A percentile compares a stretch with the other conserved stretches of the same genome.
Evolutionary conservation across 1,140 invertebrate species (phyloP).

Genomic region (Maconellicoccus hirsutus): DNA sequence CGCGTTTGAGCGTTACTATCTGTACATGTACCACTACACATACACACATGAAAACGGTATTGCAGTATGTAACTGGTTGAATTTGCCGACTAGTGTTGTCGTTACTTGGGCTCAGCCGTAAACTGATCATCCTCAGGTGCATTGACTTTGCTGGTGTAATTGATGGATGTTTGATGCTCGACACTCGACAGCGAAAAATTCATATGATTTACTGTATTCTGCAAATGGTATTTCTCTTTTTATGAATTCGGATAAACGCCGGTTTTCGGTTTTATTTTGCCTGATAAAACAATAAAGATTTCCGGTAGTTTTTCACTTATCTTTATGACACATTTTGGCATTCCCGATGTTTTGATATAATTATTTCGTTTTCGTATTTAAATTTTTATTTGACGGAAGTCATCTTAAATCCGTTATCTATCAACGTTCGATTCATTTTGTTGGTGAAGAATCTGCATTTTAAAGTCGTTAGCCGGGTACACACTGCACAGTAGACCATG

Average conservation of each 20-base stretch:
- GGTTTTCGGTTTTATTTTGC: not conserved
- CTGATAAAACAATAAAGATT: too few relatives aligned
- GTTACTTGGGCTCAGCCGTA: not conserved
- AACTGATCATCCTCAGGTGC: constrained; percentile 7
- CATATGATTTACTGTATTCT: not conserved
- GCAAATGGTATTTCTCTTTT: not conserved
- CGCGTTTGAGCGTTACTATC: not conserved
- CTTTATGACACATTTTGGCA: too few relatives aligned
- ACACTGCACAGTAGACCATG: too few relatives aligned
- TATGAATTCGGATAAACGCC: not conserved
- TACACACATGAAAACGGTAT: not conserved
- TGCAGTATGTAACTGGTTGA: not conserved
- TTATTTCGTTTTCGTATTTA: too few relatives aligned
- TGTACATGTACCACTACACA: not conserved
- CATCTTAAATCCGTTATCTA: too few relatives aligned
- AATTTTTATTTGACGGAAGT: too few relatives aligned
- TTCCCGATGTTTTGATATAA: too few relatives aligned
- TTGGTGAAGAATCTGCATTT: not conserved
- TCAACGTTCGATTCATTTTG: too few relatives aligned
- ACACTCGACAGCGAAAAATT: not conserved
- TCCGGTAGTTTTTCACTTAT: too few relatives aligned
- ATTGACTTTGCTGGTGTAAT: not conserved
- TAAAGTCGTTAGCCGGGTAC: not conserved
- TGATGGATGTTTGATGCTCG: constrained; percentile 8
- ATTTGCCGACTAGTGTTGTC: not conserved